phyloP scores from a whole-genome alignment of 1,140 invertebrate genomes.

The Eufriesea mexicana region DNA sequence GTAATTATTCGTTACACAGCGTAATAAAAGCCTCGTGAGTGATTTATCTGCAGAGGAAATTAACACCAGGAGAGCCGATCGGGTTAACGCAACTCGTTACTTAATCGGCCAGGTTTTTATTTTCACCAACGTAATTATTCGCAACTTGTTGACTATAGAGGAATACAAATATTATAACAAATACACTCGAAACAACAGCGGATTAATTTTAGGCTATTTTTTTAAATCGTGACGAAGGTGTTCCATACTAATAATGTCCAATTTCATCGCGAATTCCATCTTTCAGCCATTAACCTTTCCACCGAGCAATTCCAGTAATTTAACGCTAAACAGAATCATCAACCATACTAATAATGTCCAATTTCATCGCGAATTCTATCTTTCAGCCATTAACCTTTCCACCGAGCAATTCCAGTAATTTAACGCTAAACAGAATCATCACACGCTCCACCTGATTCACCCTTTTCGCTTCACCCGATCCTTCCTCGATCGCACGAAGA shows the following conservation, averaged over 20 bases:
- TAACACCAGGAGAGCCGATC: neutral
- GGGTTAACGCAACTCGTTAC: no score
- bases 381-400: neutral
- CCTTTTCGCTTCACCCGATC: neutral
- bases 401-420: neutral
- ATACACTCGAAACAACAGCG: no score
- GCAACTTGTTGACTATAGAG: neutral
- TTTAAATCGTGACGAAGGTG: no score
- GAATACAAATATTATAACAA: neutral
- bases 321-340: neutral
- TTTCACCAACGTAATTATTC: neutral
- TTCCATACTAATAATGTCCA: no score
- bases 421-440: neutral
- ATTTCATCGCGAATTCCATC: no score
- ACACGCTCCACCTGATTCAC: neutral
- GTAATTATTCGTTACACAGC: neutral
- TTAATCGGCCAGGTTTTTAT: neutral
- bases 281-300: neutral
- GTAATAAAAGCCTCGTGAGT: neutral
- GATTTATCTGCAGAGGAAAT: neutral
- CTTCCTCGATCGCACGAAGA: neutral
- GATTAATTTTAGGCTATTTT: no score
- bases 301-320: neutral
- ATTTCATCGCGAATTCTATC: no score
- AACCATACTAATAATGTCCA: no score